These are phyloP conservation scores for Furcula furcula DNA, from an alignment of 2,888 invertebrate species.

Conservation along the genomic window DNA sequence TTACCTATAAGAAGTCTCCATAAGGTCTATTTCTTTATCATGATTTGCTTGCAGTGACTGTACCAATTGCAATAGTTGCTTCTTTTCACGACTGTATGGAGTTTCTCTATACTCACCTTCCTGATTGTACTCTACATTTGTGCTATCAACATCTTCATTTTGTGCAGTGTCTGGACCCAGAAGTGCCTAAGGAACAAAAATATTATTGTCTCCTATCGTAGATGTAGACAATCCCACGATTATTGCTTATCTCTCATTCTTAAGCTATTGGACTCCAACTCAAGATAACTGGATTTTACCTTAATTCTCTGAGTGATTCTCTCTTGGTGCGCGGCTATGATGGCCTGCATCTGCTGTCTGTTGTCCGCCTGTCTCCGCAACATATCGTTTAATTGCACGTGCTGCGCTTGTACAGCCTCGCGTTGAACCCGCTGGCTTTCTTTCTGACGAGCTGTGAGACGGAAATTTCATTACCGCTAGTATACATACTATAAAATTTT, in stretches of 20 bases:
- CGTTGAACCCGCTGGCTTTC: conserved; percentile 73
- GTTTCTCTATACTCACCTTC: conserved; percentile 41
- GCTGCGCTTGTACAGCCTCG: conserved; percentile 75
- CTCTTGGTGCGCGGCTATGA: conserved; percentile 82
- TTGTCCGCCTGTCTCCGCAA: conserved; percentile 79
- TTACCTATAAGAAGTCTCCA: conserved; percentile 84
- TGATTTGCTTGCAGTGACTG: conserved; percentile 81
- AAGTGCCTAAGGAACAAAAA: conserved; percentile 57
- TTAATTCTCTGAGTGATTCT: conserved; percentile 83
- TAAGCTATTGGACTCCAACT: no score
- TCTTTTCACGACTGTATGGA: conserved; percentile 58
- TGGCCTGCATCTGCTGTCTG: conserved; percentile 80
- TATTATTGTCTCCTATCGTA: no score
- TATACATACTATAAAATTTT: no score
- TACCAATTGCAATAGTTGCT: conserved; percentile 72
- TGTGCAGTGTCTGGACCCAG: conserved; percentile 44
- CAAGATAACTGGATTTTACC: no score
- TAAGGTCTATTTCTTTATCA: conserved; percentile 82
- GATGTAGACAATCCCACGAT: no score
- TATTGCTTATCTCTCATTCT: no score
- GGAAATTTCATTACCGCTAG: no score
- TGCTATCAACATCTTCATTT: conserved; percentile 25
- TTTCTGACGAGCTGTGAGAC: conserved; percentile 59
- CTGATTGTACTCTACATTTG: conserved; percentile 30
- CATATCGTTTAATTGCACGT: conserved; percentile 77